Conservation (phyloP, 2,888 invertebrate species). For the Drosophila stalkeri region DNA sequence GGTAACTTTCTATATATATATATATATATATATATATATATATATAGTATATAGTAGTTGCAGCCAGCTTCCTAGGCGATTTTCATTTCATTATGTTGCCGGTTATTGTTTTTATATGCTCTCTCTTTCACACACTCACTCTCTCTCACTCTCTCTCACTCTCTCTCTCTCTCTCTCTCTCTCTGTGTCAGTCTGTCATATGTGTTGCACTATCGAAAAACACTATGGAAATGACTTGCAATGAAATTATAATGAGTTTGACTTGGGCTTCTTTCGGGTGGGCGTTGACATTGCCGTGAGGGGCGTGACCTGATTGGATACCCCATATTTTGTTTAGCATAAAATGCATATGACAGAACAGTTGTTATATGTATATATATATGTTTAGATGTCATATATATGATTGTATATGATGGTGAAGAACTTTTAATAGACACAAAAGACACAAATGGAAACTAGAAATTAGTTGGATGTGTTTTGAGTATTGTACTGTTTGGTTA, state of each 20-base stretch:
- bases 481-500: too few species aligned
- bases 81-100: constrained; percentile 74
- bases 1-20: constrained; percentile 75
- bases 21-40: constrained; percentile 64
- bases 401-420: neutral
- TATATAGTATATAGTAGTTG: constrained; percentile 59
- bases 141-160: neutral
- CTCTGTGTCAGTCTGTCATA: constrained; percentile 5
- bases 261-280: constrained; percentile 47
- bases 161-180: neutral
- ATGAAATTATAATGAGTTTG: constrained; percentile 73
- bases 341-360: constrained; percentile 55
- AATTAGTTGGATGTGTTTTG: neutral
- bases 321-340: constrained; percentile 54
- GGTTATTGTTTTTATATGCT: constrained; percentile 61
- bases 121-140: neutral
- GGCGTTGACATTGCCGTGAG: constrained; percentile 37
- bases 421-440: too few species aligned
- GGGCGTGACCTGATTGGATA: constrained; percentile 49
- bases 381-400: neutral
- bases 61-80: constrained; percentile 66
- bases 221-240: constrained; percentile 71
- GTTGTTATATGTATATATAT: neutral
- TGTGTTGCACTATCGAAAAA: constrained; percentile 30
- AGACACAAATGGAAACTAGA: neutral